These are phyloP conservation scores for Lathronympha strigana DNA, from an alignment of 2,888 invertebrate genomes.

Conservation along the genomic window DNA sequence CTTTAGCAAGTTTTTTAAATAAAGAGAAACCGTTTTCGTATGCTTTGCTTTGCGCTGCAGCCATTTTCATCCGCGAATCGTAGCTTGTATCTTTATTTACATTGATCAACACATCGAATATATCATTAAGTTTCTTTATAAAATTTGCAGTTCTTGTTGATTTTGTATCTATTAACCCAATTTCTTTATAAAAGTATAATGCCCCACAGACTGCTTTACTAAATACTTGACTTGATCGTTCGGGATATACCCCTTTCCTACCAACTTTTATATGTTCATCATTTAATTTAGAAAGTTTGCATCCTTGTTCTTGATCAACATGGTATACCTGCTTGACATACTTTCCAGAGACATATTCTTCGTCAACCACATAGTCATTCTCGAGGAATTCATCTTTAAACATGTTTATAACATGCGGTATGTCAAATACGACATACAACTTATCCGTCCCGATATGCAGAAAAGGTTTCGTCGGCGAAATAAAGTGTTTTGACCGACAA, in stretches of 20 bases:
- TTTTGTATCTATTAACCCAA: neutral
- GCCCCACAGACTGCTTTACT: constrained; percentile 10
- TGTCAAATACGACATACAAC: neutral
- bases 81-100: neutral
- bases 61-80: neutral
- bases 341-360: neutral
- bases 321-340: constrained; percentile 15
- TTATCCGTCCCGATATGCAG: neutral
- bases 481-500: constrained; percentile 15
- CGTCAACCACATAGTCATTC: constrained; percentile 10
- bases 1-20: constrained; percentile 1
- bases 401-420: constrained; percentile 20
- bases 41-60: constrained; percentile 3
- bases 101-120: constrained; percentile 15
- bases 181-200: constrained; percentile 4
- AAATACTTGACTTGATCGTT: constrained; percentile 12
- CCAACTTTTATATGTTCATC: constrained; percentile 12
- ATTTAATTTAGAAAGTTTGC: constrained; percentile 11
- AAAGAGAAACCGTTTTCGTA: neutral
- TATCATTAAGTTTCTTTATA: constrained; percentile 9
- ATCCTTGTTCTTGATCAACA: constrained; percentile 1
- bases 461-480: neutral
- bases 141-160: constrained; percentile 4
- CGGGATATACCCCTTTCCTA: neutral
- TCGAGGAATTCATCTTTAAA: constrained; percentile 13